Conservation (phyloP, 2,888 invertebrate genomes). For the Epinotia demarniana region DNA sequence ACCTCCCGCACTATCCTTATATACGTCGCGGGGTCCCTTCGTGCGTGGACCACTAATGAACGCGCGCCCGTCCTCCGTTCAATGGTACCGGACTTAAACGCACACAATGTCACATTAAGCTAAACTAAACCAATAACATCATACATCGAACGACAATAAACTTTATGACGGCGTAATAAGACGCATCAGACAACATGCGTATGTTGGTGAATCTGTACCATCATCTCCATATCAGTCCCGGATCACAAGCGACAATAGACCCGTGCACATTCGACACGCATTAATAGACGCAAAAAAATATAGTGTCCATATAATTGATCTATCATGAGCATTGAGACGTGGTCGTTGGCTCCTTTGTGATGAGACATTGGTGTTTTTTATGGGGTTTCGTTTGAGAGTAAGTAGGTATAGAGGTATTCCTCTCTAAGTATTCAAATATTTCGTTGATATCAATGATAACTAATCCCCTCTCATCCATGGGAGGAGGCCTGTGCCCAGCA, state of each 20-base stretch:
- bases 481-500: too few species aligned
- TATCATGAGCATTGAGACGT: conserved; percentile 36
- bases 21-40: conserved; percentile 63
- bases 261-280: conserved; percentile 54
- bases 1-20: conserved; percentile 60
- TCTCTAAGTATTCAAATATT: neutral
- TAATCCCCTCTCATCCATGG: too few species aligned
- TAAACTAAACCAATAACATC: conserved; percentile 34
- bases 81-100: conserved; percentile 63
- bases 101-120: conserved; percentile 79
- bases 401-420: neutral
- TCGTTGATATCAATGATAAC: neutral
- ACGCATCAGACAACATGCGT: neutral
- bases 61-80: conserved; percentile 61
- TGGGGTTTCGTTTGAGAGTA: neutral
- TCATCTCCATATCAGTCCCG: conserved; percentile 77
- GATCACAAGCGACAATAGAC: conserved; percentile 61
- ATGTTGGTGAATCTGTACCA: conserved; percentile 44
- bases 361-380: conserved; percentile 7
- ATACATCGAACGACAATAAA: neutral
- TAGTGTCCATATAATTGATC: conserved; percentile 42
- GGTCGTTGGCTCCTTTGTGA: conserved; percentile 31
- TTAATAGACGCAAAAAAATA: conserved; percentile 61
- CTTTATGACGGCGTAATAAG: neutral
- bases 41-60: conserved; percentile 79